Percentiles rank a stretch among this genome's conserved stretches.
These are phyloP conservation scores for Eulemur albifrons DNA, from an alignment of 2,797 vertebrate genomes.

Conservation along the genomic window DNA sequence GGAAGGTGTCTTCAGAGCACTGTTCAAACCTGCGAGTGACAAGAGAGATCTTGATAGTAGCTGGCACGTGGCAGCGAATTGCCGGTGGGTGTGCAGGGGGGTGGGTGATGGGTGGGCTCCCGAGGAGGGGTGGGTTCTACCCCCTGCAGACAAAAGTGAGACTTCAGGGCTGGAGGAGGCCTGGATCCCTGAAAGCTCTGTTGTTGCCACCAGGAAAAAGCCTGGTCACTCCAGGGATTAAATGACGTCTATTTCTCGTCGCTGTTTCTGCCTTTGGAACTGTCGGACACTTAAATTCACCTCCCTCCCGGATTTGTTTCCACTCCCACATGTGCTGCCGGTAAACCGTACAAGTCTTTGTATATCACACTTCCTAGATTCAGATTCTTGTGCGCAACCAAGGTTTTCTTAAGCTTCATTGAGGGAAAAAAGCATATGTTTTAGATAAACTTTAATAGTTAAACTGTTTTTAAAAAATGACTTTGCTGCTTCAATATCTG, in stretches of 20 bases:
- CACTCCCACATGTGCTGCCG: background rate
- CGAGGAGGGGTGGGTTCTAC: background rate
- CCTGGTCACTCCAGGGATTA: background rate
- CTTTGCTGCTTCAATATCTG: background rate
- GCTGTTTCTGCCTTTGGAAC: accelerated
- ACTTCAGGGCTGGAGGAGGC: background rate
- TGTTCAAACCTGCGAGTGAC: too few relatives aligned
- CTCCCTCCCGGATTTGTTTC: too few relatives aligned
- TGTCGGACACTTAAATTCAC: background rate
- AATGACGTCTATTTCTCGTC: background rate
- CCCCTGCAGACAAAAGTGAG: background rate
- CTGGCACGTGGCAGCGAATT: accelerated
- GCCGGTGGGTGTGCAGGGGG: accelerated
- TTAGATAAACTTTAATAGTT: too few relatives aligned
- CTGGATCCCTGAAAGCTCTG: too few relatives aligned
- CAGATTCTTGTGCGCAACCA: background rate
- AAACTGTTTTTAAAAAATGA: background rate
- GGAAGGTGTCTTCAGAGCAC: too few relatives aligned
- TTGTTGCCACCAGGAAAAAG: background rate
- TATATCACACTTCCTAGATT: background rate
- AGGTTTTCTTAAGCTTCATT: too few relatives aligned
- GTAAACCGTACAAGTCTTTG: too few relatives aligned
- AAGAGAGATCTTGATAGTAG: background rate
- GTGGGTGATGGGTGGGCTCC: background rate
- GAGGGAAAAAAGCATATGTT: background rate